phyloP scores from a whole-genome alignment of 2,888 invertebrate species.

The Sialis fuliginosa region DNA sequence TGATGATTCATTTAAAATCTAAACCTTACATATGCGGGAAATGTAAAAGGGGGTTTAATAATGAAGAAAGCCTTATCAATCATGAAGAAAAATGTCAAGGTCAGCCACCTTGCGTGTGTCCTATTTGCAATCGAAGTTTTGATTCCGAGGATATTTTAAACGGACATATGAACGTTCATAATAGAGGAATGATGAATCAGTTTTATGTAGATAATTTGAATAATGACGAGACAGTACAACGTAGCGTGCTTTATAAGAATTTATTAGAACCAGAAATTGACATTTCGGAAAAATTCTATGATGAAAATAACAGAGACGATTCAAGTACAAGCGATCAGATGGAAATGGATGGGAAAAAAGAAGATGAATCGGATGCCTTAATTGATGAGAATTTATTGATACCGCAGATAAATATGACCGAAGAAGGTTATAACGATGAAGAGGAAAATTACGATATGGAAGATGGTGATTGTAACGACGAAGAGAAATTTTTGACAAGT shows the following conservation, averaged over 20 bases:
- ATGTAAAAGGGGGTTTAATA: slow-evolving; percentile 25
- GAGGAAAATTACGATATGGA: neutral
- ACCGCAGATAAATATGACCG: too few relatives aligned
- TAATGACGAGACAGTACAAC: slow-evolving; percentile 22
- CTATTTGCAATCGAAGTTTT: slow-evolving; percentile 27
- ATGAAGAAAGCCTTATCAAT: slow-evolving; percentile 20
- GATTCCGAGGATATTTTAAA: slow-evolving; percentile 23
- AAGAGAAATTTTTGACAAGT: neutral
- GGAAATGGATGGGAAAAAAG: too few relatives aligned
- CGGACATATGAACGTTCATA: slow-evolving; percentile 22
- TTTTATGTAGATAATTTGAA: slow-evolving; percentile 24
- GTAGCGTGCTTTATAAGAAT: slow-evolving; percentile 17
- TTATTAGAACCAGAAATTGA: neutral
- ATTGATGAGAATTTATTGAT: too few relatives aligned
- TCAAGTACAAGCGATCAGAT: too few relatives aligned
- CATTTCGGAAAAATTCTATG: neutral
- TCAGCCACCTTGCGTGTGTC: slow-evolving; percentile 24
- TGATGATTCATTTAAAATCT: slow-evolving; percentile 25
- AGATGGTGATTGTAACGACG: neutral
- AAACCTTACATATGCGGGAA: slow-evolving; percentile 24
- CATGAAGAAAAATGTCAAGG: slow-evolving; percentile 20
- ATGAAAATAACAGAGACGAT: too few relatives aligned
- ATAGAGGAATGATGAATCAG: slow-evolving; percentile 13
- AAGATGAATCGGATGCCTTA: too few relatives aligned
- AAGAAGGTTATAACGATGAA: too few relatives aligned